Evolutionary conservation across 2,888 invertebrate species (phyloP).

Genomic region (Pachycephus smyrnensis): DNA sequence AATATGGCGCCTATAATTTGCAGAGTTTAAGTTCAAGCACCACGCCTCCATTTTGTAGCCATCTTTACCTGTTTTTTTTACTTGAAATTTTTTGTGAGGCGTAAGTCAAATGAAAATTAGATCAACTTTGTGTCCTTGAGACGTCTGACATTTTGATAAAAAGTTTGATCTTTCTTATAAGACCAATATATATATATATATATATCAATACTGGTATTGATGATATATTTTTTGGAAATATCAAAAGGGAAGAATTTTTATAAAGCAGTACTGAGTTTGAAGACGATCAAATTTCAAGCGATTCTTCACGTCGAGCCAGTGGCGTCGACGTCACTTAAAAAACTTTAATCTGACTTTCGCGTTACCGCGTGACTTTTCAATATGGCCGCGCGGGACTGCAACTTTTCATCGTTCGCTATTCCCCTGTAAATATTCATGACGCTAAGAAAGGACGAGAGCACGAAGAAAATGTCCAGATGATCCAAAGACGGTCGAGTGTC

Average conservation of each 20-base stretch:
- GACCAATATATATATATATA: not conserved
- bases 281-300: not conserved
- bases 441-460: not conserved
- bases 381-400: not conserved
- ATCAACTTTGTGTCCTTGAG: not conserved
- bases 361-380: not conserved
- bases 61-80: not conserved
- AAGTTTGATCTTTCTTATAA: not conserved
- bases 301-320: not conserved
- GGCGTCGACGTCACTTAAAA: not conserved
- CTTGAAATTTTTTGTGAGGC: not conserved
- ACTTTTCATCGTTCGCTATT: not conserved
- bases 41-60: too few relatives aligned
- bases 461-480: not conserved
- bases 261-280: not conserved
- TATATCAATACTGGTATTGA: too few relatives aligned
- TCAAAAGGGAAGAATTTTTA: not conserved
- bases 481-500: not conserved
- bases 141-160: not conserved
- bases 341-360: not conserved
- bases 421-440: not conserved
- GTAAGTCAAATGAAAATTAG: not conserved
- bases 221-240: not conserved
- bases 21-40: not conserved
- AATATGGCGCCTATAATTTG: not conserved